Evolutionary conservation across 2,113 vertebrate species (phyloP).

Genomic region (Blennius ocellaris): DNA sequence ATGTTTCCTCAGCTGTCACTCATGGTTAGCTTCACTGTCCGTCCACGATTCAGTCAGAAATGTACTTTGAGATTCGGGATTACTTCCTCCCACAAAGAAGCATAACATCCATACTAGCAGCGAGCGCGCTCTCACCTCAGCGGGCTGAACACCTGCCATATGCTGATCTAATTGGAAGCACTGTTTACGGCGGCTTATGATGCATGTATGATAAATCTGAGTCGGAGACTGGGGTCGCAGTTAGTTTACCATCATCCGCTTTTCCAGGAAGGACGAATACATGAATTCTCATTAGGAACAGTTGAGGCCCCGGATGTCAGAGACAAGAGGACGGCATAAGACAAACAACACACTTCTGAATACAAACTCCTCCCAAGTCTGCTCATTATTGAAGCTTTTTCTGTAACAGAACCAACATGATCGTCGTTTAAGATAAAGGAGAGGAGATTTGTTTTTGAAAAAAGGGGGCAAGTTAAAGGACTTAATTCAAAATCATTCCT

Average conservation of each 20-base stretch:
- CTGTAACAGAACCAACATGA: too few species aligned
- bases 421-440: too few species aligned
- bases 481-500: too few species aligned
- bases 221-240: slow-evolving; percentile 50
- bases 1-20: slow-evolving; percentile 41
- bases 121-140: not conserved
- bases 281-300: slow-evolving; percentile 53
- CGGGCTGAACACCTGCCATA: slow-evolving; percentile 17
- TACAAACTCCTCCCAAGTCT: not conserved
- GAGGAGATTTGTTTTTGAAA: too few species aligned
- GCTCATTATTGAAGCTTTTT: not conserved
- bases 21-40: slow-evolving; percentile 26
- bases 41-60: not conserved
- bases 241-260: slow-evolving; percentile 14
- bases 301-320: slow-evolving; percentile 32
- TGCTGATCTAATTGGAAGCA: not conserved
- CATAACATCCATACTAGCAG: slow-evolving; percentile 5
- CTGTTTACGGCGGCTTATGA: slow-evolving; percentile 6
- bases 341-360: not conserved
- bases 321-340: slow-evolving; percentile 23
- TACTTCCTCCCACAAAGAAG: not conserved
- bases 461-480: too few species aligned
- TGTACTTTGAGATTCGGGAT: not conserved
- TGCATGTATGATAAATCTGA: slow-evolving; percentile 12
- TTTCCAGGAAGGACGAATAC: slow-evolving; percentile 56